phyloP scores from a whole-genome alignment of 2,797 vertebrate genomes.

The Cottoperca gobio region DNA sequence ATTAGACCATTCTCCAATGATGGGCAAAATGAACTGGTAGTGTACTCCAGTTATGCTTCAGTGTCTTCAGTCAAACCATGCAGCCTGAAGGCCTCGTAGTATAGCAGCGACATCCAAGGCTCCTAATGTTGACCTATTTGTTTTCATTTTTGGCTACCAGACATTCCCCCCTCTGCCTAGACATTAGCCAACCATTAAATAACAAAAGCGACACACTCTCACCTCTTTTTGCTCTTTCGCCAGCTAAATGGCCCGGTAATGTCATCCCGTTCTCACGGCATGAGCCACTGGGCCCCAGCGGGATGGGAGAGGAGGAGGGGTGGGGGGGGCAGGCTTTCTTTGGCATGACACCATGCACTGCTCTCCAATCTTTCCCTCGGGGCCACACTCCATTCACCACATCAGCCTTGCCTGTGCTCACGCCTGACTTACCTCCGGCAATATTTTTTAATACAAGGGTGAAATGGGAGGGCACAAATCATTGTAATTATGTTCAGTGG shows the following conservation, averaged over 20 bases:
- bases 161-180: slow-evolving; percentile 41
- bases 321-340: slow-evolving; percentile 70
- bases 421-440: slow-evolving; percentile 77
- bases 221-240: slow-evolving; percentile 71
- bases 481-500: slow-evolving; percentile 82
- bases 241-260: slow-evolving; percentile 82
- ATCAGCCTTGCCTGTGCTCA: slow-evolving; percentile 67
- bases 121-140: slow-evolving; percentile 65
- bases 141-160: slow-evolving; percentile 70
- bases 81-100: slow-evolving; percentile 40
- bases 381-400: slow-evolving; percentile 73
- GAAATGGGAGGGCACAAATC: slow-evolving; percentile 83
- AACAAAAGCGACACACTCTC: slow-evolving; percentile 75
- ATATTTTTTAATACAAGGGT: slow-evolving; percentile 84
- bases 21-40: slow-evolving; percentile 34
- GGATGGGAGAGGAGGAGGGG: not conserved
- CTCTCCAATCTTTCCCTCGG: slow-evolving; percentile 77
- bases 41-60: slow-evolving; percentile 35
- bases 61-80: slow-evolving; percentile 31
- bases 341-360: slow-evolving; percentile 76
- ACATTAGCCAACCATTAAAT: slow-evolving; percentile 81
- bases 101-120: slow-evolving; percentile 22
- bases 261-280: slow-evolving; percentile 79
- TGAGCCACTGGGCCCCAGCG: slow-evolving; percentile 67
- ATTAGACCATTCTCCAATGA: slow-evolving; percentile 25